Percentiles rank a stretch among this genome's conserved stretches.
Evolutionary conservation across 2,113 vertebrate species (phyloP).

Genomic region (Bungarus multicinctus): DNA sequence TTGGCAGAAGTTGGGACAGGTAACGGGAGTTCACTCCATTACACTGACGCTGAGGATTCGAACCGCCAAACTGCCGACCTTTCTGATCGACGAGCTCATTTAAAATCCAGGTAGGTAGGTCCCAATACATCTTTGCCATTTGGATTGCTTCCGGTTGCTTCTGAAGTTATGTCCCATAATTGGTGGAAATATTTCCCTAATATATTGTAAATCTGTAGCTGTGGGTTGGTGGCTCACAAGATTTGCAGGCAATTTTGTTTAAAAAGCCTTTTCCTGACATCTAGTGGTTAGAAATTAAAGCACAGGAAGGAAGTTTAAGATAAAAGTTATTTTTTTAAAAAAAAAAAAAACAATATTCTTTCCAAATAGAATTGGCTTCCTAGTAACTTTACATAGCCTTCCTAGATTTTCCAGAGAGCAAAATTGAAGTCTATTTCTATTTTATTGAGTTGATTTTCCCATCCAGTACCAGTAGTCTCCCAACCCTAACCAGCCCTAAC

Average conservation of each 20-base stretch:
- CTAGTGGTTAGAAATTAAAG: not conserved
- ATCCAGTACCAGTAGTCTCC: too few species aligned
- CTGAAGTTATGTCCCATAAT: not conserved
- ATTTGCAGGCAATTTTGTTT: not conserved
- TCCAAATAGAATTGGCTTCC: not conserved
- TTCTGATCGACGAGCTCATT: too few species aligned
- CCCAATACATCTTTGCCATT: not conserved
- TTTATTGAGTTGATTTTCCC: too few species aligned
- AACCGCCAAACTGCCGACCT: too few species aligned
- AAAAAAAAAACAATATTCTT: not conserved
- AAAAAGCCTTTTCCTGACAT: conserved; percentile 1
- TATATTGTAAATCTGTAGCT: not conserved
- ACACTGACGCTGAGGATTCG: too few species aligned
- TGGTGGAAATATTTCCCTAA: not conserved
- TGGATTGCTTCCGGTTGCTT: not conserved
- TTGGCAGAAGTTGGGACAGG: too few species aligned
- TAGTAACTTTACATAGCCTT: not conserved
- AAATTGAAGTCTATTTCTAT: not conserved
- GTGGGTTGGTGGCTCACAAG: not conserved
- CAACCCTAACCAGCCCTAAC: too few species aligned
- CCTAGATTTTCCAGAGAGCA: not conserved
- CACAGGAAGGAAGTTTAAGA: too few species aligned
- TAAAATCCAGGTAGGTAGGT: too few species aligned
- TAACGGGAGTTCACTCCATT: too few species aligned
- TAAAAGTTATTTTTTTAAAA: not conserved